Conservation (phyloP, 2,888 invertebrate genomes). For the Oscheius sp. region DNA sequence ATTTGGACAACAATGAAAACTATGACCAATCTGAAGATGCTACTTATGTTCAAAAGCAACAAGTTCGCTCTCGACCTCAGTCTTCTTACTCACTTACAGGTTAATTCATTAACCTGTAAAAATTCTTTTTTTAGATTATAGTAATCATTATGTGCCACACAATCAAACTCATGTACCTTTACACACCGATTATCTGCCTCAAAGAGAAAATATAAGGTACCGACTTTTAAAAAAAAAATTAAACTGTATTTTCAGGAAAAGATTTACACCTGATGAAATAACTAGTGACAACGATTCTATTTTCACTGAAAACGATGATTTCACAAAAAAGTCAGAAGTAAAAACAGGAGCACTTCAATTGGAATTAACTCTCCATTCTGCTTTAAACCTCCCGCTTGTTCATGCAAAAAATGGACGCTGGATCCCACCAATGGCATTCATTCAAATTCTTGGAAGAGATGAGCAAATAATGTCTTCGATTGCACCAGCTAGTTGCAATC, state of each 20-base stretch:
- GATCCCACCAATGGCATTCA: conserved; percentile 37
- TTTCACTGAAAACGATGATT: too few relatives aligned
- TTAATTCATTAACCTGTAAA: not conserved
- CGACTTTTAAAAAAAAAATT: too few relatives aligned
- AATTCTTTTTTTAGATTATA: not conserved
- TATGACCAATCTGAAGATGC: not conserved
- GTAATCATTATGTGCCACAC: not conserved
- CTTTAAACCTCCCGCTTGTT: conserved; percentile 45
- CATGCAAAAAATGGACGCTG: conserved; percentile 41
- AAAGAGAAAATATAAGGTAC: too few relatives aligned
- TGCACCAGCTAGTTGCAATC: conserved; percentile 33
- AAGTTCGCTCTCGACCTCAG: not conserved
- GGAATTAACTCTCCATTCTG: conserved; percentile 46
- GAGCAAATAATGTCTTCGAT: conserved; percentile 51
- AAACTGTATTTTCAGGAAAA: too few relatives aligned
- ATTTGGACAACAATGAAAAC: conserved; percentile 2
- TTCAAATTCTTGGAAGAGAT: conserved; percentile 48
- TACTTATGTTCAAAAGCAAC: not conserved
- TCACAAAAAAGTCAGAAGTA: too few relatives aligned
- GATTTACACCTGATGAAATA: too few relatives aligned
- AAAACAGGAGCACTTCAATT: conserved; percentile 38
- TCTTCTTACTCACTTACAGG: not conserved
- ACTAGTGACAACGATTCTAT: too few relatives aligned
- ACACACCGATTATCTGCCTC: not conserved
- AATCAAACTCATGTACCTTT: not conserved